Base-by-base conservation (phyloP, 2,888 invertebrate species). In the Tachina grossa region DNA sequence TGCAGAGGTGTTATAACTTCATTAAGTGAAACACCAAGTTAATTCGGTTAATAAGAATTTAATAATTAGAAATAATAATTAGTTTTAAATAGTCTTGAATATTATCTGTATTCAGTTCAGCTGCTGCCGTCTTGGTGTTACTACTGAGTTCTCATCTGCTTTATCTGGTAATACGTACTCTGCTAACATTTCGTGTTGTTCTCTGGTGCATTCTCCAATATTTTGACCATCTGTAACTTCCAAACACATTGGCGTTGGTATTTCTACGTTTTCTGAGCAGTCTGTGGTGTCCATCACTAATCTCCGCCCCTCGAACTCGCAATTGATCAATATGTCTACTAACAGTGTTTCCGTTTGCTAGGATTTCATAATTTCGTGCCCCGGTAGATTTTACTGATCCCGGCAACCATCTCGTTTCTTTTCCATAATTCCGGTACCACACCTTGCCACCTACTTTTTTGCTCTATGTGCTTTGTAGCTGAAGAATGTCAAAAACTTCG, bases 301-400 rank as follows among this genome's bases (percentile, higher is more conserved):
- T 3, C 1, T 53, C 19, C 9, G 53, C 5, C 8, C 10, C 16
- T 53, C 53, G 53, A 10, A 8, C 3, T 19, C 19, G 53, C 10
- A 53, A 53, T 53, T 53, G 53, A 19, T 53, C 53, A 53, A 53
- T n/a, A n/a, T n/a, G n/a, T n/a, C n/a, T n/a, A n/a, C n/a, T n/a
- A n/a, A n/a, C n/a, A n/a, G n/a, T n/a, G 19, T 9, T 53, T 19
- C 10, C 53, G 19, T 3, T 1, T 9, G 0, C 5, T 0, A 53
- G 10, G 10, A 2, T 53, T 53, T 16, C 53, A n/a, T n/a, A n/a
- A n/a, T n/a, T 19, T 1, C 19, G 10, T 19, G 53, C 53, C 19
- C n/a, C 1, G 16, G 14, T 22, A 22, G 22, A 22, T 22, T 22
- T 22, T 22, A 22, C 22, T 22, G 22, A 22, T 22, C 22, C 22